These are phyloP conservation scores for Enteromius unitaeniatus DNA, from an alignment of 2,797 vertebrate species.

Conservation along the genomic window DNA sequence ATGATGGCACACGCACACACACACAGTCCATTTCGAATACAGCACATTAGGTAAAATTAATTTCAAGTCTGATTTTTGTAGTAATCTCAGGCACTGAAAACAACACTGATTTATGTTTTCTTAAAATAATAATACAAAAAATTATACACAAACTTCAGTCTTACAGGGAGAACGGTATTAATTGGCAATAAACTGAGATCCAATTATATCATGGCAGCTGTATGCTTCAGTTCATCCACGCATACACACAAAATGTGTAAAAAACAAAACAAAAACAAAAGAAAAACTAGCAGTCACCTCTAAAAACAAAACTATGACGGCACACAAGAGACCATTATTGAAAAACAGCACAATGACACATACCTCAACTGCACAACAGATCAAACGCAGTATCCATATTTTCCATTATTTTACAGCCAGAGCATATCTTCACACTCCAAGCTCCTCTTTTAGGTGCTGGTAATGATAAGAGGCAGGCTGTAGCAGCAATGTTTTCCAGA, in stretches of 20 bases:
- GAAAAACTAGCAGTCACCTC: conserved; percentile 10
- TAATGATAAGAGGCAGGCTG: conserved; percentile 64
- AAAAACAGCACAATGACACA: conserved; percentile 51
- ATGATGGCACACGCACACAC: not conserved
- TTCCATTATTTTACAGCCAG: conserved; percentile 57
- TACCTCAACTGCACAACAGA: conserved; percentile 75
- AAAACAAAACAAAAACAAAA: no score
- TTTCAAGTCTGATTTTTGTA: not conserved
- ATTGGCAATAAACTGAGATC: not conserved
- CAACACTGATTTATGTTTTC: not conserved
- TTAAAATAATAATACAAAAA: not conserved
- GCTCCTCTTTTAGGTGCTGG: conserved; percentile 54
- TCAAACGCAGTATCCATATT: conserved; percentile 64
- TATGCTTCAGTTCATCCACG: conserved; percentile 26
- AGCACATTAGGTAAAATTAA: not conserved
- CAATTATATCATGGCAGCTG: not conserved
- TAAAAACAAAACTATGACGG: conserved; percentile 34
- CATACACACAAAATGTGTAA: not conserved
- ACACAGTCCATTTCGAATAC: not conserved
- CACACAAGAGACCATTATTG: conserved; percentile 24
- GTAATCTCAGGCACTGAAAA: not conserved
- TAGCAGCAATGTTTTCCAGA: conserved; percentile 78
- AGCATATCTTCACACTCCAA: conserved; percentile 59
- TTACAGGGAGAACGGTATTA: not conserved
- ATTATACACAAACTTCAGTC: not conserved